Base-by-base conservation (phyloP, 2,797 vertebrate genomes). In the Cottoperca gobio region DNA sequence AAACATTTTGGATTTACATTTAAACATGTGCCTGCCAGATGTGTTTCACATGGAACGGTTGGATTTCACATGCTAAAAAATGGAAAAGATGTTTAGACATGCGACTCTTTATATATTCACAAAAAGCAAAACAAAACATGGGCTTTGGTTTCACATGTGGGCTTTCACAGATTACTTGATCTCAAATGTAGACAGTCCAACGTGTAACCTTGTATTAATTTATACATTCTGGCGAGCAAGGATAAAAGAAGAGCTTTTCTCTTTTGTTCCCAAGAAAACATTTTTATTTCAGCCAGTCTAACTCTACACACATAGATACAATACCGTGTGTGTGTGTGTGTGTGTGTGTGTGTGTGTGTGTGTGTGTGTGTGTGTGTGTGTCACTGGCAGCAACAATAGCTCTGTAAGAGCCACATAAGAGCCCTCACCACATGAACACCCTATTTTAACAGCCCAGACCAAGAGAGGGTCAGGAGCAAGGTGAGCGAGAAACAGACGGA, bases 381-480 rank as follows among this genome's bases (percentile, higher is more conserved):
- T 87, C 87, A 96, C 95, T 96, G 96, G 95, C 96, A 96, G 95
- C 96, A 96, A 98, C 97, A 97, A 96, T 97, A 96, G 95, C 94
- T 94, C 94, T 96, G 96, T 96, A 96, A 96, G 97, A 95, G 94
- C 79, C 92, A 93, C 95, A 96, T 95, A 94, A 97, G 96, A 96
- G 96, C 96, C 73, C 83, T 93, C 89, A 87, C 88, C 88, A 76
- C 91, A 91, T 87, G 91, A 91, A 93, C 92, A 91, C 90, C 87
- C 93, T 83, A 90, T 92, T 93, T 92, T 92, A 94, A 91, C 90
- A 87, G 87, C 84, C 84, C 82, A 76, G 87, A 89, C 87, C 88
- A 91, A 88, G 83, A 93, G 86, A 96, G 96, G 97, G 97, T 97
- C 97, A 97, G 96, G 96, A 97, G 95, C 96, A 97, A 97, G 97